Evolutionary conservation across 2,797 vertebrate genomes (phyloP).

Genomic region (Coilia nasus): DNA sequence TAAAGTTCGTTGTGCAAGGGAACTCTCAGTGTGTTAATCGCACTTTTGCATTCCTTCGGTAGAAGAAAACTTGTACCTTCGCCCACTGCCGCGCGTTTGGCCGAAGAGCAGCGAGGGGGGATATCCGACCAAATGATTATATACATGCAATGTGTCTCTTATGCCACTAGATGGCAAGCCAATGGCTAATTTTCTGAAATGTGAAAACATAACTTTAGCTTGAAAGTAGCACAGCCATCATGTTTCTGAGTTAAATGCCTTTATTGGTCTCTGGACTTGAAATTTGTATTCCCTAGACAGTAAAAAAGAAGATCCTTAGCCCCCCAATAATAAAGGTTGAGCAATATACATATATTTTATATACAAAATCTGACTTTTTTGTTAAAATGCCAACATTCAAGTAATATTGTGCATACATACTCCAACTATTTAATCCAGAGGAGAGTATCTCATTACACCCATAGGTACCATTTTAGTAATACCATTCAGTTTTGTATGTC

Average conservation of each 20-base stretch:
- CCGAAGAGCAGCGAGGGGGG: neutral
- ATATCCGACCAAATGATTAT: slow-evolving; percentile 5
- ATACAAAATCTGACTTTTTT: slow-evolving; percentile 67
- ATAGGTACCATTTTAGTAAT: slow-evolving; percentile 48
- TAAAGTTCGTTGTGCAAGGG: neutral
- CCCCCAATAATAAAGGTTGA: slow-evolving; percentile 55
- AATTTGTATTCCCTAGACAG: slow-evolving; percentile 54
- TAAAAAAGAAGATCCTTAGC: slow-evolving; percentile 62
- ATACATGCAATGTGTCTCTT: slow-evolving; percentile 38
- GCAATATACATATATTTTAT: slow-evolving; percentile 64
- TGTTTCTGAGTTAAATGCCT: slow-evolving; percentile 53
- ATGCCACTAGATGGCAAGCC: slow-evolving; percentile 61
- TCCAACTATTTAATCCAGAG: slow-evolving; percentile 26
- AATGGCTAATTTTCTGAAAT: slow-evolving; percentile 28
- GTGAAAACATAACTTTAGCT: neutral
- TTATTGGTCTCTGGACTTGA: slow-evolving; percentile 71
- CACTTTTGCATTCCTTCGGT: neutral
- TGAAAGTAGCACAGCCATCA: slow-evolving; percentile 1
- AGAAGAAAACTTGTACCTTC: slow-evolving; percentile 2
- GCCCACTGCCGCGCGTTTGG: slow-evolving; percentile 17
- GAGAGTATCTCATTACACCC: slow-evolving; percentile 38
- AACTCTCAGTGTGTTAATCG: neutral
- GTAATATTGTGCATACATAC: slow-evolving; percentile 73
- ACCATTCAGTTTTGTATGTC: slow-evolving; percentile 30
- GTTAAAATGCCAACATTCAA: slow-evolving; percentile 85